Base-by-base conservation (phyloP, 2,888 invertebrate species). In the Drosophila eohydei region DNA sequence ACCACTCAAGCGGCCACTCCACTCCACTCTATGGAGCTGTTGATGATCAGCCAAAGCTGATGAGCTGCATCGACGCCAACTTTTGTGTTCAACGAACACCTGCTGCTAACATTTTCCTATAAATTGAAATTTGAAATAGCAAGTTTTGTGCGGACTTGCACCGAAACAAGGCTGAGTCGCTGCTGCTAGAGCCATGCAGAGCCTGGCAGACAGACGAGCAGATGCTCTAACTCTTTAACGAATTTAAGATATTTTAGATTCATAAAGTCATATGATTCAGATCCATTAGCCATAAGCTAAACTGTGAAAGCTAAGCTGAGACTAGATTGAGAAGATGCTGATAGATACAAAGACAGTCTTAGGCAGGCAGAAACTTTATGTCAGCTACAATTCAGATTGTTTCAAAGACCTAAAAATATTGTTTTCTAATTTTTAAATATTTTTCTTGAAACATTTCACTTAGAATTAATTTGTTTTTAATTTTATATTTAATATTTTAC, bases 51-150 rank as follows among this genome's bases (percentile, higher is more conserved):
- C 76, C 74, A 62, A 57, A 79, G 78, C 62, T 80, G 79, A 77
- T 79, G 79, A 80, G 79, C 73, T 72, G 79, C 77, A 76, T 80
- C 56, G 56, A 43, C 55, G 43, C 58, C 62, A 43, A 66, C 55
- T 59, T 56, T 62, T 75, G 60, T 46, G 61, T 52, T 65, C 34
- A 43, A n/a, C 64, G 83, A 80, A 88, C 84, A 84, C 84, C 88
- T 88, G 84, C 86, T 84, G 84, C 78, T 88, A 66, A 88, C 83
- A 88, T 88, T 85, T 84, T 79, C 83, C 86, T 77, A 74, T 73
- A 85, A 83, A 86, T 84, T 83, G 80, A 85, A 88, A 77, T 83
- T 76, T 74, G 52, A 80, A 83, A 87, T 73, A 84, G 71, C 74
- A 64, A 86, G 57, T 61, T 76, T 78, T 74, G 71, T 72, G 70